Conservation (phyloP, 2,113 vertebrate genomes). For the Rhabdornis inornatus region DNA sequence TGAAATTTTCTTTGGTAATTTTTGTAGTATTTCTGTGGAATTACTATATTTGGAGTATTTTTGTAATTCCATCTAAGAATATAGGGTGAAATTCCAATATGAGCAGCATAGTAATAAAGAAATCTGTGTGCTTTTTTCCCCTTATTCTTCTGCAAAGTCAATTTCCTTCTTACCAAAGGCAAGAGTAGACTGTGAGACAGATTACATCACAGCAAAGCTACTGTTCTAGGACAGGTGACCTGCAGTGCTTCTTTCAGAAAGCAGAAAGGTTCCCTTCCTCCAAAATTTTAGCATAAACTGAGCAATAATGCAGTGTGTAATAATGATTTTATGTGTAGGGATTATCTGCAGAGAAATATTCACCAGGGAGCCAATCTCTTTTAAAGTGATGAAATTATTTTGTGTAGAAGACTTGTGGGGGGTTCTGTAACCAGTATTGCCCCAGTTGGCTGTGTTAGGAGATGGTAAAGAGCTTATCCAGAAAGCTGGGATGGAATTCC, state of each 20-base stretch:
- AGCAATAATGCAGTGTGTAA: not conserved
- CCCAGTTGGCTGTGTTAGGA: not conserved
- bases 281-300: not conserved
- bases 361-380: not conserved
- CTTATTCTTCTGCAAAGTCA: not conserved
- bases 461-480: not conserved
- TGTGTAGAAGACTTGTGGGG: not conserved
- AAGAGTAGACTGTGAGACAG: not conserved
- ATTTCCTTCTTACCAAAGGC: not conserved
- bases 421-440: not conserved
- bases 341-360: not conserved
- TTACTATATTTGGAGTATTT: not conserved
- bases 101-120: not conserved
- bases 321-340: not conserved
- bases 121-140: rapidly evolving
- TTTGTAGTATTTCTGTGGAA: not conserved
- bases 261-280: not conserved
- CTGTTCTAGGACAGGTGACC: not conserved
- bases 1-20: not conserved
- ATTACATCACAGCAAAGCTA: not conserved
- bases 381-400: not conserved
- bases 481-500: not conserved
- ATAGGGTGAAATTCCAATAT: not conserved
- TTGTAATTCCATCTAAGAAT: not conserved
- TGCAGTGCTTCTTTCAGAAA: not conserved